phyloP scores from a whole-genome alignment of 2,113 vertebrate genomes.

The Hemibagrus wyckioides region DNA sequence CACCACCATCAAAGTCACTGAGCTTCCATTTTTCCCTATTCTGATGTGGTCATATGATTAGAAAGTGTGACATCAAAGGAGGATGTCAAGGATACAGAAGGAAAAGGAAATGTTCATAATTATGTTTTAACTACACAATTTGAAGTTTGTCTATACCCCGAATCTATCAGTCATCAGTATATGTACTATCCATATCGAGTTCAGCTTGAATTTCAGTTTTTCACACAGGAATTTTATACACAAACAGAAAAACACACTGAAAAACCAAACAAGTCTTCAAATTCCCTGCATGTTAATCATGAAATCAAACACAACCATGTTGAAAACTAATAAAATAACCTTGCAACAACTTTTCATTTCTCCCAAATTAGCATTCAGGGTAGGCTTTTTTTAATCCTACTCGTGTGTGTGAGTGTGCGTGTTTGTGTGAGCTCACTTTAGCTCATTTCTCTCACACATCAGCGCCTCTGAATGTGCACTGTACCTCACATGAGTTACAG shows the following conservation, averaged over 20 bases:
- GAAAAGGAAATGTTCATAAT: neutral
- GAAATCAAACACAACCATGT: neutral
- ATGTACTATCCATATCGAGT: neutral
- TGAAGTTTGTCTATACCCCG: neutral
- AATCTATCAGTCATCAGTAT: neutral
- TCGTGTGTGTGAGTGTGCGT: neutral
- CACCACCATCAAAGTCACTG: too few species aligned
- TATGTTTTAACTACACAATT: neutral
- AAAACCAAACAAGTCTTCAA: neutral
- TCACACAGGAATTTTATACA: neutral
- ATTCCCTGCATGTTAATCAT: neutral
- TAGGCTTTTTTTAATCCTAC: neutral
- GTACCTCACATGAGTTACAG: constrained; percentile 45
- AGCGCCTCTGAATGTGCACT: constrained; percentile 33
- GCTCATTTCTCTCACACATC: constrained; percentile 48
- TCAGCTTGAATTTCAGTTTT: neutral
- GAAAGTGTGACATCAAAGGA: neutral
- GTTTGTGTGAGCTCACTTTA: constrained; percentile 14
- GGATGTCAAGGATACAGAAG: neutral
- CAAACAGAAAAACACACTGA: neutral
- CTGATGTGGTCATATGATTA: too few species aligned
- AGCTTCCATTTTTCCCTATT: too few species aligned
- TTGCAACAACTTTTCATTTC: constrained; percentile 16
- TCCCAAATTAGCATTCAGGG: constrained; percentile 17
- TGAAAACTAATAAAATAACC: neutral